Conservation (phyloP, 2,113 vertebrate species). For the Leptosomus discolor region DNA sequence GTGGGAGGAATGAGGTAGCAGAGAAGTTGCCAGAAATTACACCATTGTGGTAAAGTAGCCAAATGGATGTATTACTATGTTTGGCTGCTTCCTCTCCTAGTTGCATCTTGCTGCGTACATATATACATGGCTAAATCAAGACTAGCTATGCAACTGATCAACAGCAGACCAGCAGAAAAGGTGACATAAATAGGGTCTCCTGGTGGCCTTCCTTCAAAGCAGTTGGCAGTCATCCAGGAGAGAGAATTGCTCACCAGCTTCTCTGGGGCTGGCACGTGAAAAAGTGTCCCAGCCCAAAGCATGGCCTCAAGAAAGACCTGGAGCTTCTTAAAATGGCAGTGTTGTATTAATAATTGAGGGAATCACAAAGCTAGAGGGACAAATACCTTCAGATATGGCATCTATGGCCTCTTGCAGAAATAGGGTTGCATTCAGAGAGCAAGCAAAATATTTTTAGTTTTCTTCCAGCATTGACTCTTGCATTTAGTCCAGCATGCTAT, state of each 20-base stretch:
- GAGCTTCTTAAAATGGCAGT: background rate
- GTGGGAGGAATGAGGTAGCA: background rate
- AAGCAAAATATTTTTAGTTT: background rate
- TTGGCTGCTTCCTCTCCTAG: background rate
- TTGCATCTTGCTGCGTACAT: background rate
- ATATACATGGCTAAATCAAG: background rate
- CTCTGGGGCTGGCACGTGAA: accelerated
- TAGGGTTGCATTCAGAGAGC: background rate
- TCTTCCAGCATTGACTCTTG: background rate
- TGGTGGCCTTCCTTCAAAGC: background rate
- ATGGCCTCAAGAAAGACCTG: background rate
- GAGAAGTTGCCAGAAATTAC: background rate
- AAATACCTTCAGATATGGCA: background rate
- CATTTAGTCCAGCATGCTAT: background rate
- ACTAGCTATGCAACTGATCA: background rate
- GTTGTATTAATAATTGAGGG: background rate
- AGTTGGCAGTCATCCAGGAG: background rate
- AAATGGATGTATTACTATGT: background rate
- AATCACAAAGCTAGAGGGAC: background rate
- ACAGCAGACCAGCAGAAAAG: background rate
- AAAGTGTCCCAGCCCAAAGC: background rate
- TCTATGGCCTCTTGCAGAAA: background rate
- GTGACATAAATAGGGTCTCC: background rate
- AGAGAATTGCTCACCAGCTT: background rate
- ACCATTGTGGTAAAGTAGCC: background rate